Base-by-base conservation (phyloP, 1,140 invertebrate genomes). In the Diploscapter pachys region DNA sequence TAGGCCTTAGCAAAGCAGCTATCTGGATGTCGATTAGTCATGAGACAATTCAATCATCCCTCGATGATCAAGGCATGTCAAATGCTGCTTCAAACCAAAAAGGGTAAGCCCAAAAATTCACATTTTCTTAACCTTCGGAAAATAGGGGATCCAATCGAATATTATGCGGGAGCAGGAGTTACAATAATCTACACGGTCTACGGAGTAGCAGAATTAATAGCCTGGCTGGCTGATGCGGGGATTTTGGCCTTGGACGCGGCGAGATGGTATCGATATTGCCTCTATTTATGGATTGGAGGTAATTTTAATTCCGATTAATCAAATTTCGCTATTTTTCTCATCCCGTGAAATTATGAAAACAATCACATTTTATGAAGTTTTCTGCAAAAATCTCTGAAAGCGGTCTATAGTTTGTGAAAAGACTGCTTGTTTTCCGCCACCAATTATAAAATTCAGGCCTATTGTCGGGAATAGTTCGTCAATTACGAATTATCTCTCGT, bases 161-260 rank as follows among this genome's bases (percentile, higher is more conserved):
- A 77, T 64, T 8, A 57, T 9, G 63, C 73, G 2, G 67, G 57
- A 2, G 65, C 78, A 13, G 55, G 70, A n/a, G 78, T 80, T 49
- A 80, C 77, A 2, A 78, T 67, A 54, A 71, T 80, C 55, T 80
- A 80, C 66, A 77, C 78, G 3, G 78, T 80, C 4, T 80, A 80
- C 59, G 78, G 78, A 49, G 53, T 78, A n/a, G 75, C 77, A 3
- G 79, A 80, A 65, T 59, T 74, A 0, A 8, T 73, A 3, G 79
- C 79, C 0, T 80, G 79, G 79, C 65, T 80, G 11, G 55, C 66
- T 6, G 79, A 80, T 64, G 77, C 78, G 6, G 79, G 79, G 54
- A 11, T 80, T 3, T 50, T 80, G 6, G 53, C 52, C 5, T 54
- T 75, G 6, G 75, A 80, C 53, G 57, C 74, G 0, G 77, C 64